phyloP scores from a whole-genome alignment of 2,888 invertebrate genomes.

The Drosophila niveifrons region DNA sequence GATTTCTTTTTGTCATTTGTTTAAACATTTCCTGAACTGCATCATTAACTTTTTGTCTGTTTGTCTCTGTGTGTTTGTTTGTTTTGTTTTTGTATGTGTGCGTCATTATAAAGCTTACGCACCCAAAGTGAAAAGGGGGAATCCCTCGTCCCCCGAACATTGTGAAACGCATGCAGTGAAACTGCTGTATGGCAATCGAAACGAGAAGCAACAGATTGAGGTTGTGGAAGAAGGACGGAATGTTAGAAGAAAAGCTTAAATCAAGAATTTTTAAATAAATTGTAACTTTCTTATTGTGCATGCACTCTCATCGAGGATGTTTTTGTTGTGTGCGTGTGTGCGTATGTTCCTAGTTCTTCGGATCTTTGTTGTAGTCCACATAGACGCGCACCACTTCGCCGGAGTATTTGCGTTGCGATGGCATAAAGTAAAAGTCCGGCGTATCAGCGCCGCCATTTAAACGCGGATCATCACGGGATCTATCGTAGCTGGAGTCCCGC shows the following conservation, averaged over 20 bases:
- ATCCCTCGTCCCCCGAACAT: neutral
- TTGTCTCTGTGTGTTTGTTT: constrained; percentile 10
- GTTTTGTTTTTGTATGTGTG: constrained; percentile 34
- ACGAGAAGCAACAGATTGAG: constrained; percentile 48
- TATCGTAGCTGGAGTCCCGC: constrained; percentile 78
- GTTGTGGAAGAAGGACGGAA: constrained; percentile 33
- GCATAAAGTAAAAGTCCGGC: constrained; percentile 97
- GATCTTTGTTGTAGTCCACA: constrained; percentile 92
- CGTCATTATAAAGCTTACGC: constrained; percentile 63
- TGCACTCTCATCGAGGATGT: constrained; percentile 25
- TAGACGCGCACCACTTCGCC: constrained; percentile 95
- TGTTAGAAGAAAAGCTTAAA: constrained; percentile 32
- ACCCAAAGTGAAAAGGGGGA: constrained; percentile 34
- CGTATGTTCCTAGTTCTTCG: constrained; percentile 85
- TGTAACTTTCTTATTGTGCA: constrained; percentile 23
- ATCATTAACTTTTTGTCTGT: constrained; percentile 26
- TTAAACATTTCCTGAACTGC: constrained; percentile 55
- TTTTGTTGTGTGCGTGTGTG: neutral
- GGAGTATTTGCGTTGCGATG: constrained; percentile 96
- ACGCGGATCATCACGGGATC: constrained; percentile 83
- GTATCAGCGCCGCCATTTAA: constrained; percentile 84
- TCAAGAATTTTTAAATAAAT: constrained; percentile 55
- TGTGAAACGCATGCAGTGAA: constrained; percentile 50
- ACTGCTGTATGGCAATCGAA: constrained; percentile 74
- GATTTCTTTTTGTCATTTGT: constrained; percentile 29